phyloP scores from a whole-genome alignment of 2,797 vertebrate genomes.

The Thalassophryne amazonica region DNA sequence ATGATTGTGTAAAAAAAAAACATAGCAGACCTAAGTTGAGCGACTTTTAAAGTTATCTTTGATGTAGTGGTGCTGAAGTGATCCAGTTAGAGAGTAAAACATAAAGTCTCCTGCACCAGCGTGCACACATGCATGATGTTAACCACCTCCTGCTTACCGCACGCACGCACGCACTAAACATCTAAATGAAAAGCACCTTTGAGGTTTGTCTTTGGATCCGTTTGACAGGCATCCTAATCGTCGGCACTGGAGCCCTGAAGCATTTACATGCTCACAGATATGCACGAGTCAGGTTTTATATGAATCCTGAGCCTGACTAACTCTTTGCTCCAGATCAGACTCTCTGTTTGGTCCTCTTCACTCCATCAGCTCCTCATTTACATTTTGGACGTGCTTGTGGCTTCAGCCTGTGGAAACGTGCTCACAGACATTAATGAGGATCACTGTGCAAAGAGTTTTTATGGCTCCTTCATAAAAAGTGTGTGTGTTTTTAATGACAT shows the following conservation, averaged over 20 bases:
- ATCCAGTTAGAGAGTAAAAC: slow-evolving; percentile 37
- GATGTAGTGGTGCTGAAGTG: slow-evolving; percentile 18
- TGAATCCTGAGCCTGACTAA: slow-evolving; percentile 33
- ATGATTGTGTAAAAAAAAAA: no score
- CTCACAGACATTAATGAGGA: no score
- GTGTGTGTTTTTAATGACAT: no score
- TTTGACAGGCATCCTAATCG: slow-evolving; percentile 49
- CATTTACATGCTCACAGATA: background rate
- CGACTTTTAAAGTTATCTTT: no score
- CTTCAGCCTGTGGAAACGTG: no score
- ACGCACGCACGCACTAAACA: background rate
- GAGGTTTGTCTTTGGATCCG: slow-evolving; percentile 35
- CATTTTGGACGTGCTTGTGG: slow-evolving; percentile 52
- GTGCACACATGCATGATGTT: background rate
- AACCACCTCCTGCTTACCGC: background rate
- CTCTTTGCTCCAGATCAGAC: slow-evolving; percentile 50
- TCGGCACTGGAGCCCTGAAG: slow-evolving; percentile 39
- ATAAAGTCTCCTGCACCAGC: slow-evolving; percentile 25
- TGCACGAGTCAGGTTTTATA: slow-evolving; percentile 11
- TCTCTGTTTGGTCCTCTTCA: slow-evolving; percentile 37
- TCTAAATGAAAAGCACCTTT: slow-evolving; percentile 67
- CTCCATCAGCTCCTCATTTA: slow-evolving; percentile 38
- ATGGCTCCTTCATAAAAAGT: no score
- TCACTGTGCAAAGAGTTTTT: no score
- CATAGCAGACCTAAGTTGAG: no score